A percentile compares a stretch with the other conserved stretches of the same genome.
Evolutionary conservation across 2,113 vertebrate genomes (phyloP).

Genomic region (Hystrix cristata): DNA sequence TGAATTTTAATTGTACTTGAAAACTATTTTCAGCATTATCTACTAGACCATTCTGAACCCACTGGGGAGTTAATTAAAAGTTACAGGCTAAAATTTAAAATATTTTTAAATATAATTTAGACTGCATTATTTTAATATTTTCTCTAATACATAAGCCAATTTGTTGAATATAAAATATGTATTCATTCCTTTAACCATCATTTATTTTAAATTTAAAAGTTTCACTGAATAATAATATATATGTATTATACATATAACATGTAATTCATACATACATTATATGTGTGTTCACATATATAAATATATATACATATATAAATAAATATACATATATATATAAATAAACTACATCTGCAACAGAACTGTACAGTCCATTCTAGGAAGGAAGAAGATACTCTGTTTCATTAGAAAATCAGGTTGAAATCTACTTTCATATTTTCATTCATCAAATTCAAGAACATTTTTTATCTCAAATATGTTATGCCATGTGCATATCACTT

Average conservation of each 20-base stretch:
- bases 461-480: slow-evolving; percentile 51
- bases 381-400: background rate
- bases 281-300: background rate
- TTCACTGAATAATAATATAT: background rate
- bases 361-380: background rate
- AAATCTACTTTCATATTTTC: slow-evolving; percentile 22
- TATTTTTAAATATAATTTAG: slow-evolving; percentile 80
- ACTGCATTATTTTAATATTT: slow-evolving; percentile 73
- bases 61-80: slow-evolving; percentile 85
- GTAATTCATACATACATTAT: background rate
- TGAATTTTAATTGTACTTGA: slow-evolving; percentile 80
- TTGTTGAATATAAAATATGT: slow-evolving; percentile 60
- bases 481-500: slow-evolving; percentile 49
- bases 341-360: background rate
- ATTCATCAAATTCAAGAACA: background rate
- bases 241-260: background rate
- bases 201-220: slow-evolving; percentile 39
- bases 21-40: slow-evolving; percentile 76
- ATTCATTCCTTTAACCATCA: background rate
- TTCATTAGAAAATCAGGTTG: slow-evolving; percentile 1
- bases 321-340: background rate
- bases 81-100: slow-evolving; percentile 81
- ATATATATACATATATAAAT: background rate
- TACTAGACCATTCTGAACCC: slow-evolving; percentile 67
- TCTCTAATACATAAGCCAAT: slow-evolving; percentile 11